phyloP scores from a whole-genome alignment of 2,113 vertebrate genomes.

The Heterotilapia buettikoferi region DNA sequence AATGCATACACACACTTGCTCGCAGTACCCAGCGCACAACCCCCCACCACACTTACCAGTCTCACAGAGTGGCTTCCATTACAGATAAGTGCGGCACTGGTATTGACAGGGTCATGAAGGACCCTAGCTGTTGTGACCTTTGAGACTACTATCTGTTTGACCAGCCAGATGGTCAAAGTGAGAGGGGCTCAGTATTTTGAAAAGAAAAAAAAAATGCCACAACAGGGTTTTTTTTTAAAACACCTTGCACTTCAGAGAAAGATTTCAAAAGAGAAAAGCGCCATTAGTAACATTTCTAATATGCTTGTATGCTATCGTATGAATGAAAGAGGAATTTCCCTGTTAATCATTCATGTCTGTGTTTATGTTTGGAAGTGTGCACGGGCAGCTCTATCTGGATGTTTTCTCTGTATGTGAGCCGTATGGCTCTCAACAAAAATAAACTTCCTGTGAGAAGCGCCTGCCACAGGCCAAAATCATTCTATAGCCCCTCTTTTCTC shows the following conservation, averaged over 20 bases:
- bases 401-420: conserved; percentile 38
- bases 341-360: conserved; percentile 13
- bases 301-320: background rate
- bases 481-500: conserved; percentile 13
- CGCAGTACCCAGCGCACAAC: background rate
- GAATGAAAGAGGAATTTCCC: background rate
- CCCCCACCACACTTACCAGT: conserved; percentile 12
- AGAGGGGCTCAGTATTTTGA: background rate
- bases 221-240: background rate
- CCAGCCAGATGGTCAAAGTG: conserved; percentile 39
- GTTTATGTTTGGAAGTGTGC: conserved; percentile 24
- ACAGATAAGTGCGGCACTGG: conserved; percentile 54
- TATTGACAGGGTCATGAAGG: conserved; percentile 46
- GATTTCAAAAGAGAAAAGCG: background rate
- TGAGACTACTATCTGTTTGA: conserved; percentile 15
- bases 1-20: background rate
- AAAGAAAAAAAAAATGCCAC: background rate
- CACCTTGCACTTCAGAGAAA: background rate
- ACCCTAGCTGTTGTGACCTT: conserved; percentile 36
- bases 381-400: background rate
- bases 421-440: conserved; percentile 32
- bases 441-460: conserved; percentile 30
- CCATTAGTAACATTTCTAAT: background rate
- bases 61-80: conserved; percentile 53
- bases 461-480: background rate